Evolutionary conservation across 1,140 invertebrate species (phyloP), one percentile per base, ranked within the genome.

Genomic region (Monochamus saltuarius): DNA sequence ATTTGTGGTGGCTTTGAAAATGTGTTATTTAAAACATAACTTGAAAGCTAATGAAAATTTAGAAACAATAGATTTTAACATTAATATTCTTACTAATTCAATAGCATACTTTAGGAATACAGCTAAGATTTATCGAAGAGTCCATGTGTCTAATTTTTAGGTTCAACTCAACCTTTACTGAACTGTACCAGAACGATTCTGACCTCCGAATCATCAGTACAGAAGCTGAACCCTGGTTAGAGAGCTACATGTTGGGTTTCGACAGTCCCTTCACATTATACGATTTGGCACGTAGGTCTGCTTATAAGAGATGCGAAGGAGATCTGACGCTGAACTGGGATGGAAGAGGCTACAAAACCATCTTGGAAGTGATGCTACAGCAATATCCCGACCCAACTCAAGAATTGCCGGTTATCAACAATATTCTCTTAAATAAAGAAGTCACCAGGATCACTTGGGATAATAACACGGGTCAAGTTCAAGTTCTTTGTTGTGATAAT

Each of bases 401-500:
- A 29, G 19, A 60, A 14, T 34, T 62, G 7, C 60, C 59, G 9
- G 54, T 62, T 10, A 59, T 66, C 9, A 59, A 66, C 13, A 67
- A 69, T 47, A 67, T 72, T 14, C 13, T 49, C 1, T 36, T 67
- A 0, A 60, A 59, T 16, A 69, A 57, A 54, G 61, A 61, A 57
- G 68, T 72, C 1, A 51, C 19, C 7, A 64, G 62, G 37, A 65
- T 70, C 8, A 37, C 4, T 19, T 65, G 62, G 64, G 54, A 57
- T 9, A 57, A 50, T 36, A 13, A 56, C 40, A 34, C 42, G 16
- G 19, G 16, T n/a, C 59, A 67, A 10, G 29, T 38, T 34, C 50
- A 64, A 19, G 19, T 39, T 14, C 56, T 52, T 65, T 79, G 75
- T 47, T 84, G 87, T 64, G 85, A 84, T 1, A 78, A 80, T 46